Conservation (phyloP, 1,140 invertebrate genomes). For the Mylabris phalerata region DNA sequence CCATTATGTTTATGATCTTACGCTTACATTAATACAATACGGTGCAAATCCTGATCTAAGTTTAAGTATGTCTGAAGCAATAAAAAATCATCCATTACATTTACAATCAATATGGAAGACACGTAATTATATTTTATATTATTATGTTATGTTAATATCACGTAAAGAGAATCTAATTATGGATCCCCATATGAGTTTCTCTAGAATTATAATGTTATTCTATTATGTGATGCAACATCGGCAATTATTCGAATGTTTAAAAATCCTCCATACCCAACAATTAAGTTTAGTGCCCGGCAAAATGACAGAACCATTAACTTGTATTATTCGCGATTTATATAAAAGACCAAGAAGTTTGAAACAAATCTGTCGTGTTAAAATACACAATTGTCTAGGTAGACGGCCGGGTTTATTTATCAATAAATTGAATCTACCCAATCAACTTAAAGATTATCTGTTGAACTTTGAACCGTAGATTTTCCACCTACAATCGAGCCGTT, state of each 20-base stretch:
- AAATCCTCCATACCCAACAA: slow-evolving; percentile 56
- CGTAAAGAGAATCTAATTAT: slow-evolving; percentile 60
- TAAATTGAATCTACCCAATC: slow-evolving; percentile 58
- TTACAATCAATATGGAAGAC: slow-evolving; percentile 56
- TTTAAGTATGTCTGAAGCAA: slow-evolving; percentile 44
- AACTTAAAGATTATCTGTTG: slow-evolving; percentile 62
- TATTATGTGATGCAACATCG: slow-evolving; percentile 62
- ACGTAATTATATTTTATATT: slow-evolving; percentile 58
- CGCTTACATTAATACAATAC: slow-evolving; percentile 58
- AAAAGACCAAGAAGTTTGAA: slow-evolving; percentile 57
- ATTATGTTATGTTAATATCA: slow-evolving; percentile 61
- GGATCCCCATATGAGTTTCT: slow-evolving; percentile 55
- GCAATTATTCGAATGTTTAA: slow-evolving; percentile 55
- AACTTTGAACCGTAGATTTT: slow-evolving; percentile 54
- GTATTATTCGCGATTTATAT: slow-evolving; percentile 54
- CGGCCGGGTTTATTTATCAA: slow-evolving; percentile 56
- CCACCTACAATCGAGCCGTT: too few relatives aligned
- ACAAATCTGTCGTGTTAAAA: slow-evolving; percentile 58
- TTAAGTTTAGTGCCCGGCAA: slow-evolving; percentile 59
- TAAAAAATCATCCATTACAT: slow-evolving; percentile 40
- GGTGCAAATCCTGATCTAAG: slow-evolving; percentile 58
- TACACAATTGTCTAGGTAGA: slow-evolving; percentile 55
- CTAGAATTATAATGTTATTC: slow-evolving; percentile 59
- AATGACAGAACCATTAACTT: slow-evolving; percentile 53
- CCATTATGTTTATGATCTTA: slow-evolving; percentile 61